Base-by-base conservation (phyloP, 2,113 vertebrate species). In the Chroicocephalus ridibundus region DNA sequence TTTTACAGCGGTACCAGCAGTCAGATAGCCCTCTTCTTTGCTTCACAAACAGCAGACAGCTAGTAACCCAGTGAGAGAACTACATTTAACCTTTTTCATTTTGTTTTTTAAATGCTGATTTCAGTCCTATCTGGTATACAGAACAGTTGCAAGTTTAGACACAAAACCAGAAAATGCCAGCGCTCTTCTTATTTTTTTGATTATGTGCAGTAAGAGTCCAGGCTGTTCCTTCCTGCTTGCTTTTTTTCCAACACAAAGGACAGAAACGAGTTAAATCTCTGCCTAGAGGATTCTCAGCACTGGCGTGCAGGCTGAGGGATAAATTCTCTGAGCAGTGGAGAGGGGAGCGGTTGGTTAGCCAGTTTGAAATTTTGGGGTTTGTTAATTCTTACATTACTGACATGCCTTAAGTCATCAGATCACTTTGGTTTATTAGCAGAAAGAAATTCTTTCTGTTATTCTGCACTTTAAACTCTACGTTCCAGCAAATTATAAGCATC, bases 161-260 rank as follows among this genome's bases (percentile, higher is more conserved):
- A 80, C 32, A 93, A 90, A 92, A 31, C 17, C 34, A 94, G 47
- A 82, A 90, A 90, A 90, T 80, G 86, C 22, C 82, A 78, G 8
- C 51, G 42, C 16, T 90, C 8, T 36, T 93, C 34, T 80, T 79
- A 4, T 36, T 55, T 55, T 49, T 72, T 86, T 64, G 38, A 66
- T 60, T 44, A 58, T 52, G 29, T 29, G 40, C 1, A 3, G 61
- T 49, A 36, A 34, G 86, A 79, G 24, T 60, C 76, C 84, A 91
- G 84, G 36, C 70, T 88, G 31, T 69, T 90, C 69, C 44, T 80
- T 85, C 58, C 79, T 86, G 40, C 58, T 80, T 94, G 70, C 12
- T 25, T 90, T 94, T 92, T 92, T 90, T 71, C 76, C 49, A 88
- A 49, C 68, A 86, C 27, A 47, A 92, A 96, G 85, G 65, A 84